Conservation (phyloP, 2,888 invertebrate genomes). For the Oscheius sp. region DNA sequence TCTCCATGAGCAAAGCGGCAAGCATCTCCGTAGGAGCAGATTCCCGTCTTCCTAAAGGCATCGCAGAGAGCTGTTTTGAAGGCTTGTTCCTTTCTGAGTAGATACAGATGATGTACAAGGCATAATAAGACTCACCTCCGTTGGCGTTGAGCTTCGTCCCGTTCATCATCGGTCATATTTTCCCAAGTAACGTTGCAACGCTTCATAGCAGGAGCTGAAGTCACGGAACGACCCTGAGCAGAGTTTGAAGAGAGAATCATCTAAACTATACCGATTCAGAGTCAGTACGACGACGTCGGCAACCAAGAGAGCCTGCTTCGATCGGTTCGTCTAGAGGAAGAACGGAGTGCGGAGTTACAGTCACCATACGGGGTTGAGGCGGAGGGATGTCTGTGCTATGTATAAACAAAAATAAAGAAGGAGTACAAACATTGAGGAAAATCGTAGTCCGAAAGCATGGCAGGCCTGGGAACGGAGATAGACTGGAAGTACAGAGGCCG, state of each 20-base stretch:
- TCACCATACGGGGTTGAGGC: constrained; percentile 32
- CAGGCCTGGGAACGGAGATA: not conserved
- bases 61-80: constrained; percentile 73
- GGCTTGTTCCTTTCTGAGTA: constrained; percentile 54
- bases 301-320: constrained; percentile 28
- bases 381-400: not conserved
- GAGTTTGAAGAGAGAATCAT: not conserved
- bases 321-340: constrained; percentile 32
- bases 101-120: not conserved
- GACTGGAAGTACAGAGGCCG: not conserved
- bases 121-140: constrained; percentile 32
- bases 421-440: constrained; percentile 9
- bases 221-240: constrained; percentile 5
- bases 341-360: constrained; percentile 30
- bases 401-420: not conserved
- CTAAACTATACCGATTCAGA: not conserved
- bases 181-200: constrained; percentile 45
- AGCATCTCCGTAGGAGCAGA: constrained; percentile 64
- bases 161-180: constrained; percentile 57
- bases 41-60: constrained; percentile 58
- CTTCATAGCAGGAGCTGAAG: constrained; percentile 14
- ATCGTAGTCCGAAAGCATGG: not conserved
- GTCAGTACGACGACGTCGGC: constrained; percentile 14
- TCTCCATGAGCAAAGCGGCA: constrained; percentile 71
- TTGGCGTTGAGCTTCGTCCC: constrained; percentile 48